These are phyloP conservation scores for Pyrrhosoma nymphula DNA, from an alignment of 2,888 invertebrate species.

Conservation along the genomic window DNA sequence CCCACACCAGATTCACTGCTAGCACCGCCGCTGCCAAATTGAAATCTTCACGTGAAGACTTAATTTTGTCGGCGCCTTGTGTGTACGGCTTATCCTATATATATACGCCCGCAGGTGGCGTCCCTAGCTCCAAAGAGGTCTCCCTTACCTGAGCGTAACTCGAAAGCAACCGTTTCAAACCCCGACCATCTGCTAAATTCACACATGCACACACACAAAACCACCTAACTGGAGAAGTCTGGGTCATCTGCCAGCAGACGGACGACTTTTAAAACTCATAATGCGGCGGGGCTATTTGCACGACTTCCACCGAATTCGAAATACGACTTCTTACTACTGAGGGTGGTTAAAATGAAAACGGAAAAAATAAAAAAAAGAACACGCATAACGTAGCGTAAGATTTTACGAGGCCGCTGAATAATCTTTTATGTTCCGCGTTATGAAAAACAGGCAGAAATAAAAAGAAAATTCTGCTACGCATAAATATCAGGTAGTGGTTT, in stretches of 20 bases:
- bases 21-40: conserved; percentile 40
- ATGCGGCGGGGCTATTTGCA: not conserved
- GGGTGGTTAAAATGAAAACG: not conserved
- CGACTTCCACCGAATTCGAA: not conserved
- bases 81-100: not conserved
- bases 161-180: not conserved
- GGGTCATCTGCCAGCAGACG: not conserved
- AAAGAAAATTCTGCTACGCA: not conserved
- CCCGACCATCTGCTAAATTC: not conserved
- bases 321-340: not conserved
- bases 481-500: not conserved
- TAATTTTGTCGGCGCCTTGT: conserved; percentile 46
- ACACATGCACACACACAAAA: not conserved
- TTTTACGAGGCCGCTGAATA: not conserved
- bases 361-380: not conserved
- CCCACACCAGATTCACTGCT: not conserved
- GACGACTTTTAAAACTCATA: conserved; percentile 33
- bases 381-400: not conserved
- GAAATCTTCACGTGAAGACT: conserved; percentile 48
- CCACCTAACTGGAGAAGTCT: not conserved
- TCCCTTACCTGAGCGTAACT: not conserved
- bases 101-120: not conserved
- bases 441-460: not conserved
- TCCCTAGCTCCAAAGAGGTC: not conserved
- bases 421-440: not conserved